phyloP scores from a whole-genome alignment of 2,113 vertebrate species.

The Hippocampus abdominalis region DNA sequence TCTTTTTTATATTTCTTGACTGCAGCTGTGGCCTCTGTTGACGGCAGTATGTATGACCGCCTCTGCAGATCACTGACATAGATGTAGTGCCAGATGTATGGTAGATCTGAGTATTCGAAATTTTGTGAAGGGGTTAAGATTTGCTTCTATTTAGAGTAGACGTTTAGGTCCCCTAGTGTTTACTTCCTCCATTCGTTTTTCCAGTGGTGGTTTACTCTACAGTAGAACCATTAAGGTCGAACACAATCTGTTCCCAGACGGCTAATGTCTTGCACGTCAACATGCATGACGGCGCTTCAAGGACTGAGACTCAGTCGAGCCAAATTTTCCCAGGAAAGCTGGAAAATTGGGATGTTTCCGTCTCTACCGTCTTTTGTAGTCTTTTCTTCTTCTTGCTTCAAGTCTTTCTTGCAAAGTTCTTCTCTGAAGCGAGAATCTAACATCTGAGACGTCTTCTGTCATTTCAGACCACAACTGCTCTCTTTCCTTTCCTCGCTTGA shows the following conservation, averaged over 20 bases:
- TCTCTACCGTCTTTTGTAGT: not conserved
- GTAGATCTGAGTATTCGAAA: not conserved
- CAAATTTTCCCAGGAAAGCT: not conserved
- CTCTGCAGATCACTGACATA: slow-evolving; percentile 24
- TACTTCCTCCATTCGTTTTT: slow-evolving; percentile 20
- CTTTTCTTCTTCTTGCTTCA: slow-evolving; percentile 23
- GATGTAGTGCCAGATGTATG: slow-evolving; percentile 12
- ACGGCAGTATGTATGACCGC: slow-evolving; percentile 60
- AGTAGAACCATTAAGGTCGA: not conserved
- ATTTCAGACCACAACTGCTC: slow-evolving; percentile 70
- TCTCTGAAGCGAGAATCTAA: slow-evolving; percentile 25
- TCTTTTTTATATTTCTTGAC: slow-evolving; percentile 51
- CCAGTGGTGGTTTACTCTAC: not conserved
- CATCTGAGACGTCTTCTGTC: slow-evolving; percentile 60
- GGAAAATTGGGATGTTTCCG: not conserved
- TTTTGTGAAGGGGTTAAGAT: not conserved
- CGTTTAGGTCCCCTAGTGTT: not conserved
- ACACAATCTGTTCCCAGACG: not conserved
- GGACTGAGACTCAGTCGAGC: not conserved
- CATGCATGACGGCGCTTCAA: not conserved
- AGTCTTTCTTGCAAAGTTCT: slow-evolving; percentile 8
- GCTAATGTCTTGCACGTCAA: not conserved
- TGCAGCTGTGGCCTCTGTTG: slow-evolving; percentile 59
- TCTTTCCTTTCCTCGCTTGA: slow-evolving; percentile 61
- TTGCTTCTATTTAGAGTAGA: not conserved